These are phyloP conservation scores for Drosophila bunnanda DNA, from an alignment of 2,888 invertebrate genomes.

Conservation along the genomic window DNA sequence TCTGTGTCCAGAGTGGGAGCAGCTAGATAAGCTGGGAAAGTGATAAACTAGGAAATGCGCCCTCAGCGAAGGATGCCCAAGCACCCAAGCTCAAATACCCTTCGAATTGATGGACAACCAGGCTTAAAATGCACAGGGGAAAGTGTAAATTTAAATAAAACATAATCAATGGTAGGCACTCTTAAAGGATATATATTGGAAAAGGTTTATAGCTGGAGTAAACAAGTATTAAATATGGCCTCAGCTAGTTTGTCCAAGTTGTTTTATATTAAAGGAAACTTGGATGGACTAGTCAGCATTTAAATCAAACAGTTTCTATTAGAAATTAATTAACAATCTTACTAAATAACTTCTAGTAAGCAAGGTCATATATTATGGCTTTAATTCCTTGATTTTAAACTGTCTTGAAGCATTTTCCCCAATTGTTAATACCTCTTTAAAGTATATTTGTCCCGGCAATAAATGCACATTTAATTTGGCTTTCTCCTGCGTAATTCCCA, in stretches of 20 bases:
- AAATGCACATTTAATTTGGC: conserved; percentile 37
- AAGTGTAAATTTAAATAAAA: not conserved
- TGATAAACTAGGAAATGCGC: conserved; percentile 25
- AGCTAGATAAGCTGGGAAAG: not conserved
- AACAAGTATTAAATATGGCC: not conserved
- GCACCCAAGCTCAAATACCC: not conserved
- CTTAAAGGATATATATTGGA: not conserved
- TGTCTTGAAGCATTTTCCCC: not conserved
- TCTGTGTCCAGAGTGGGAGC: not conserved
- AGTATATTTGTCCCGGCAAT: not conserved
- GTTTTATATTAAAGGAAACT: not conserved
- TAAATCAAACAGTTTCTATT: not conserved
- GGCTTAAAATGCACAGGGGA: not conserved
- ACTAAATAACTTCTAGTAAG: not conserved
- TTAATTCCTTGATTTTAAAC: not conserved
- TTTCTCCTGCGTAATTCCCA: not conserved
- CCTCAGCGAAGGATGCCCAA: conserved; percentile 14
- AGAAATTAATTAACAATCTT: no score
- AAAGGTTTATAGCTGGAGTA: not conserved
- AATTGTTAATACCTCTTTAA: not conserved
- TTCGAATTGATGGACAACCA: conserved; percentile 10
- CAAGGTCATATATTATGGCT: not conserved
- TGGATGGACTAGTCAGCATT: not conserved
- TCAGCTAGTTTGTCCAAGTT: no score
- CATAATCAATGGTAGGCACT: not conserved